Evolutionary conservation across 1,140 invertebrate genomes (phyloP), one percentile per base, ranked within the genome.

Genomic region (Zaprionus tsacasi): DNA sequence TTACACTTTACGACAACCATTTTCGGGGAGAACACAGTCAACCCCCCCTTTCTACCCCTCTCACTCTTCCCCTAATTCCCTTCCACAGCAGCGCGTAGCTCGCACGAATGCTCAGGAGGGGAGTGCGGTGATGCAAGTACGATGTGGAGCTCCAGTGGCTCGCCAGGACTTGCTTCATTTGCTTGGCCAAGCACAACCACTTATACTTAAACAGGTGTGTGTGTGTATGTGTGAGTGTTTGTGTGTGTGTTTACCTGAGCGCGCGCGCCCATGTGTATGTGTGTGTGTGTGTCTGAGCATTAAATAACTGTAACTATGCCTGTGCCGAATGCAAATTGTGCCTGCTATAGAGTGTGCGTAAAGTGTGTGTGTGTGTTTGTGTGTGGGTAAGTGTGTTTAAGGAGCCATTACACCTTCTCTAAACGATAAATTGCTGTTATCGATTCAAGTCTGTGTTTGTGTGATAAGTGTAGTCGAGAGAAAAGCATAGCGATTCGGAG

Each of bases 401-500:
- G 65, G 13, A 69, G 65, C 66, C 66, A 69, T 72, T 72, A 72
- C 57, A 67, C 56, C 68, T 76, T 58, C 43, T 67, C 48, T 87
- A 78, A 87, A 69, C 81, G 79, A 87, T 85, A 86, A 86, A 85
- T 87, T 87, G 79, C 78, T 76, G 82, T 79, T 82, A 87, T 85
- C 82, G 82, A 85, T 87, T 81, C 79, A 63, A 65, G 45, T 50
- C 38, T 69, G 15, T 21, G 17, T 66, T 33, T 59, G 15, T 43
- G n/a, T 52, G 45, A 50, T 48, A 72, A 72, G 40, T 38, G 54
- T 33, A 48, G 52, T 45, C 40, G 40, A 45, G 40, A 45, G 40
- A 15, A 15, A 45, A 45, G 40, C 40, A n/a, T 2, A 50, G 11
- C 45, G 45, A 50, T 25, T 50, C 17, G 17, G 10, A 12, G 56